These are phyloP conservation scores for Melanotus villosus DNA, from an alignment of 2,888 invertebrate species.

Conservation along the genomic window DNA sequence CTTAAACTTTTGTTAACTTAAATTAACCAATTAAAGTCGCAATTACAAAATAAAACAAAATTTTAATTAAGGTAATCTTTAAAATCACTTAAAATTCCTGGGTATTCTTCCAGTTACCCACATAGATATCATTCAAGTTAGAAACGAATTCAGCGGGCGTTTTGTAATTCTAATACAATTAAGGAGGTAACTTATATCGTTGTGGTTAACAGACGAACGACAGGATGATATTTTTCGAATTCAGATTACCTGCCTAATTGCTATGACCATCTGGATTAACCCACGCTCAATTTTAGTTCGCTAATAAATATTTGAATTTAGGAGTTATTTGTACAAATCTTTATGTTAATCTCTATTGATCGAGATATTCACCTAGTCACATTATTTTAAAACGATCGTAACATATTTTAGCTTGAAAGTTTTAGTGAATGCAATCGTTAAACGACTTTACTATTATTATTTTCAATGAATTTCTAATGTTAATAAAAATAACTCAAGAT, in stretches of 20 bases:
- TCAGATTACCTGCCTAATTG: conserved; percentile 31
- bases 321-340: conserved; percentile 7
- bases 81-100: conserved; percentile 31
- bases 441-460: too few species aligned
- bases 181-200: conserved; percentile 24
- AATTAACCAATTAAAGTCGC: background rate
- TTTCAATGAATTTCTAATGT: too few species aligned
- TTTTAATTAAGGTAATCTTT: conserved; percentile 25
- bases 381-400: background rate
- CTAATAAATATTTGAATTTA: conserved; percentile 19
- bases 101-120: conserved; percentile 13
- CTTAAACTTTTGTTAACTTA: background rate
- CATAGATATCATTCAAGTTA: conserved; percentile 23
- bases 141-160: conserved; percentile 12
- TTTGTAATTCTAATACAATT: conserved; percentile 28
- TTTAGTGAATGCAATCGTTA: too few species aligned
- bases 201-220: conserved; percentile 12
- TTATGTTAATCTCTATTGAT: background rate
- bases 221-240: conserved; percentile 24
- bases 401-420: too few species aligned
- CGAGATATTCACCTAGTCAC: background rate
- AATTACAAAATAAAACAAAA: conserved; percentile 5
- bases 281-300: conserved; percentile 12
- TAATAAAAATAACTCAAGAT: too few species aligned
- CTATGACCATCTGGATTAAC: conserved; percentile 19